A percentile compares a stretch with the other conserved stretches of the same genome.
Conservation (phyloP, 2,797 vertebrate species). For the Bovichtus variegatus region DNA sequence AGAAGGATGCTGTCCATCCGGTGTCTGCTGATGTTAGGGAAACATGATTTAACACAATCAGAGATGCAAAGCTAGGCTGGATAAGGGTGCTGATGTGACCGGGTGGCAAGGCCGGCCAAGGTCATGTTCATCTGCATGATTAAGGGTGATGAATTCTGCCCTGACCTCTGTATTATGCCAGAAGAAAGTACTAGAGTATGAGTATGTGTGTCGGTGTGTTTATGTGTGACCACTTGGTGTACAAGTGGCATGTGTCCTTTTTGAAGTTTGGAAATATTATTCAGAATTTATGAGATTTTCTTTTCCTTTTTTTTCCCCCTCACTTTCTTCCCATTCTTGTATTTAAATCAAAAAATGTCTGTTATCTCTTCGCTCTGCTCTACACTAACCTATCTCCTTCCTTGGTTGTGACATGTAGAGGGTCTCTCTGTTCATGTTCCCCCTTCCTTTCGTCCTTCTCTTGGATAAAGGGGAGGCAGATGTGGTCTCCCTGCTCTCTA, state of each 20-base stretch:
- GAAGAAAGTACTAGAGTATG: slow-evolving; percentile 44
- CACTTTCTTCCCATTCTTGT: not conserved
- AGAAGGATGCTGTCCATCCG: slow-evolving; percentile 78
- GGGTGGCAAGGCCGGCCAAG: slow-evolving; percentile 81
- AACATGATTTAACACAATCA: slow-evolving; percentile 86
- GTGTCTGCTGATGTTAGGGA: slow-evolving; percentile 83
- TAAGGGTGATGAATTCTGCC: slow-evolving; percentile 80
- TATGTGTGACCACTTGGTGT: slow-evolving; percentile 16
- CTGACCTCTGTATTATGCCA: slow-evolving; percentile 80
- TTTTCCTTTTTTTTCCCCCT: not conserved
- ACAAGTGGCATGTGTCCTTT: slow-evolving; percentile 15
- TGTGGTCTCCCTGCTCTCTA: slow-evolving; percentile 72
- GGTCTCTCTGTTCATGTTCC: slow-evolving; percentile 11
- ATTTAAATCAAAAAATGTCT: not conserved
- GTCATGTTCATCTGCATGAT: slow-evolving; percentile 84
- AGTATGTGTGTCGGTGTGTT: slow-evolving; percentile 31
- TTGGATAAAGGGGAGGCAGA: slow-evolving; percentile 30
- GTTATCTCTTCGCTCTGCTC: not conserved
- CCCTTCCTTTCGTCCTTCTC: slow-evolving; percentile 16
- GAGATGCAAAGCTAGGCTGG: slow-evolving; percentile 80
- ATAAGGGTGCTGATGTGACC: slow-evolving; percentile 77
- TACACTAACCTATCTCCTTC: not conserved
- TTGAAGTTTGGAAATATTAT: slow-evolving; percentile 31
- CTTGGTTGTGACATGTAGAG: slow-evolving; percentile 14
- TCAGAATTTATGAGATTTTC: slow-evolving; percentile 21